Percentiles rank a stretch among this genome's conserved stretches.
These are phyloP conservation scores for Mactromeris polynyma DNA, from an alignment of 2,888 invertebrate genomes.

Conservation along the genomic window DNA sequence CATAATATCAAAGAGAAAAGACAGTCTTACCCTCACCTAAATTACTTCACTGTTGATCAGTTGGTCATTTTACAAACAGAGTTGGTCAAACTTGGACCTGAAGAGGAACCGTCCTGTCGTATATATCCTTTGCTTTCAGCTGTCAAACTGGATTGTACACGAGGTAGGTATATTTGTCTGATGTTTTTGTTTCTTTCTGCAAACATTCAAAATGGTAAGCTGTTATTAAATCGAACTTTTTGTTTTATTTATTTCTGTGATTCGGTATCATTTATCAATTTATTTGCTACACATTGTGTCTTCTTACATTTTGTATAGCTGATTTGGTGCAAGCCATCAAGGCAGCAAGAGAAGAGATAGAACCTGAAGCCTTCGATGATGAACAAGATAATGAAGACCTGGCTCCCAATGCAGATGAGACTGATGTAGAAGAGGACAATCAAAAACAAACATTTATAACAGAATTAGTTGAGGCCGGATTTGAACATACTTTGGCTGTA, in stretches of 20 bases:
- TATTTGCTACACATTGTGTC: too few relatives aligned
- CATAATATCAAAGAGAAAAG: slow-evolving; percentile 74
- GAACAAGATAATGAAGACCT: slow-evolving; percentile 25
- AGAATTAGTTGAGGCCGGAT: slow-evolving; percentile 65
- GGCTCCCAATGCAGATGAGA: neutral
- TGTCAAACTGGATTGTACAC: slow-evolving; percentile 71
- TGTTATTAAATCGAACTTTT: too few relatives aligned
- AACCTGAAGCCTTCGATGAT: slow-evolving; percentile 13
- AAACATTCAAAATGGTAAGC: too few relatives aligned
- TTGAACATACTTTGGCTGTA: slow-evolving; percentile 59
- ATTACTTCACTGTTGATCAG: slow-evolving; percentile 82
- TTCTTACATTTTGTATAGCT: too few relatives aligned
- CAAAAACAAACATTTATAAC: slow-evolving; percentile 57
- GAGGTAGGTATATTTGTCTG: slow-evolving; percentile 12
- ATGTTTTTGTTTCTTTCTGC: too few relatives aligned
- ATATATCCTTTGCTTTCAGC: slow-evolving; percentile 75
- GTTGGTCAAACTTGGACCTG: slow-evolving; percentile 72
- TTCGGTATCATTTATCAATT: too few relatives aligned
- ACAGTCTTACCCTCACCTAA: slow-evolving; percentile 72
- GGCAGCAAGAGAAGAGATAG: slow-evolving; percentile 45
- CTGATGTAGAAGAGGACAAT: slow-evolving; percentile 20
- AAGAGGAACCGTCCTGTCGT: slow-evolving; percentile 48
- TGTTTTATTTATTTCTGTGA: too few relatives aligned
- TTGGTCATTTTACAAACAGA: slow-evolving; percentile 81
- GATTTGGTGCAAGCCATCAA: slow-evolving; percentile 41